Base-by-base conservation (phyloP, 2,888 invertebrate species). In the Spodoptera picta region DNA sequence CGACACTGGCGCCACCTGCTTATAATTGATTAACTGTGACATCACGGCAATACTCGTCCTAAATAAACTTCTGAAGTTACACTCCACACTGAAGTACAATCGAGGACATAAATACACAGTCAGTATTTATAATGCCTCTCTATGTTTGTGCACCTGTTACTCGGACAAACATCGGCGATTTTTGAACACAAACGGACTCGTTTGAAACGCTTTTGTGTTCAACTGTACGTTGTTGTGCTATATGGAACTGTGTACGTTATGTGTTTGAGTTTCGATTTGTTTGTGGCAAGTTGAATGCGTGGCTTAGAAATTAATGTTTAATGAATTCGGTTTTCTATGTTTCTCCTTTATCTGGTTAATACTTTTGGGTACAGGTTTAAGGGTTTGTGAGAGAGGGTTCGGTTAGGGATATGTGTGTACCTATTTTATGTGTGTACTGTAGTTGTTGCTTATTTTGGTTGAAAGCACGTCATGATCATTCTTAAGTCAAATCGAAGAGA, bases 111-210 rank as follows among this genome's bases (percentile, higher is more conserved):
- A 76, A 82, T 70, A 69, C 75, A 73, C 70, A 75, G 60, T 36
- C 55, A 42, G 55, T 87, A 77, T 87, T 84, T 85, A 85, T 83
- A 79, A 81, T 75, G 70, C 80, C 61, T 57, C 59, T 48, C 69
- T 36, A 46, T 82, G 79, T 87, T 87, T 87, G 85, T 76, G 75
- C 87, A 88, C 87, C 88, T 88, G 88, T 78, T 78, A 60, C 69
- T 71, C 58, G 65, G 48, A 58, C 73, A 79, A 85, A 85, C 79
- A 83, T 65, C 68, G 71, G 23, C 72, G 73, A 80, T 79, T 85
- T 79, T 79, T 73, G 65, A 75, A 57, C 69, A 74, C 58, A 72
- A 27, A 69, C 71, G 65, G 46, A 60, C 55, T 54, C 52, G 56
- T 66, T 66, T 60, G 59, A 65, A 67, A 69, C 55, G 68, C 64